A percentile compares a stretch with the other conserved stretches of the same genome.
Evolutionary conservation across 2,888 invertebrate genomes (phyloP).

Genomic region (Taenaris catops): DNA sequence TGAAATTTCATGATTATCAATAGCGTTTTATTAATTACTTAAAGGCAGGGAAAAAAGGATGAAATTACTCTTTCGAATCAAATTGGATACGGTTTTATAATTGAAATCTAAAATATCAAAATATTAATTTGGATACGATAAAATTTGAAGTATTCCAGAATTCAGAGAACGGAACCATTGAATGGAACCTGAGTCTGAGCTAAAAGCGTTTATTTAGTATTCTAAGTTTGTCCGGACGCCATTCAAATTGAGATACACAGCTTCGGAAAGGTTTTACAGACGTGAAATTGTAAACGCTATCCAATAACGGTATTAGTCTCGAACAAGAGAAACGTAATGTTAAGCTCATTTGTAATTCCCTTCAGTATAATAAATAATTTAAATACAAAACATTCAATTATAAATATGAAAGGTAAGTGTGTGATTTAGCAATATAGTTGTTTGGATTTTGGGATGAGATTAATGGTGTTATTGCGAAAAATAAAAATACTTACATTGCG

Average conservation of each 20-base stretch:
- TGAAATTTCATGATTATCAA: too few species aligned
- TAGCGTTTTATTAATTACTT: too few species aligned
- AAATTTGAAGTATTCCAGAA: conserved; percentile 11
- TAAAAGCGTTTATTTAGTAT: conserved; percentile 29
- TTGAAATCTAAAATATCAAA: conserved; percentile 2
- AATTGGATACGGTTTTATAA: too few species aligned
- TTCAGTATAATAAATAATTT: neutral
- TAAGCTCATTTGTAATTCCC: conserved; percentile 2
- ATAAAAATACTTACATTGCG: too few species aligned
- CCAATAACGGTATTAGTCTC: conserved; percentile 10
- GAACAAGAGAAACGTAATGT: conserved; percentile 9
- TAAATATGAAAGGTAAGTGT: too few species aligned
- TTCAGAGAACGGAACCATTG: conserved; percentile 12
- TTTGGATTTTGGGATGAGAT: too few species aligned
- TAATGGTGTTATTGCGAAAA: too few species aligned
- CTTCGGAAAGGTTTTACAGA: conserved; percentile 21
- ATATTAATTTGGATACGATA: conserved; percentile 1
- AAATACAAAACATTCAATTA: too few species aligned
- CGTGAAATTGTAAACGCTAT: conserved; percentile 23
- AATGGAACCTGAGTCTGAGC: conserved; percentile 17
- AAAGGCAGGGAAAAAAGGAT: too few species aligned
- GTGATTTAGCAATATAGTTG: too few species aligned
- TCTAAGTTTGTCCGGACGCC: conserved; percentile 28
- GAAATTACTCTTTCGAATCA: too few species aligned
- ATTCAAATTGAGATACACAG: conserved; percentile 32